A percentile compares a stretch with the other conserved stretches of the same genome.
Conservation (phyloP, 2,888 invertebrate species). For the Limulus polyphemus region DNA sequence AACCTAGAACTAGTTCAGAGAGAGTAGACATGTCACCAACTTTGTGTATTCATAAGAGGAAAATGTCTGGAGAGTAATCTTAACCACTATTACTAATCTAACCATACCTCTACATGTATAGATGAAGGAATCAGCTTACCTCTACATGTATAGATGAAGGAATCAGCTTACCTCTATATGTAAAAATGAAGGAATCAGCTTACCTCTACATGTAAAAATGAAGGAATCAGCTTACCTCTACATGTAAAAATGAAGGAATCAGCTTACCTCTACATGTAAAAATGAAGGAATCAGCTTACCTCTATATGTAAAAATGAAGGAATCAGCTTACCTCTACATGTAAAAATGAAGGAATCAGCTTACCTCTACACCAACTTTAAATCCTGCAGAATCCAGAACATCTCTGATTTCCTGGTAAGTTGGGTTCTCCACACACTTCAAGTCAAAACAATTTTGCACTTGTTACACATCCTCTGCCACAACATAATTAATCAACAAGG, state of each 20-base stretch:
- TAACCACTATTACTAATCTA: too few relatives aligned
- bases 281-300: too few relatives aligned
- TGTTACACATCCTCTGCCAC: too few relatives aligned
- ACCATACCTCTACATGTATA: too few relatives aligned
- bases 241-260: too few relatives aligned
- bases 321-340: background rate
- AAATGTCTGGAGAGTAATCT: too few relatives aligned
- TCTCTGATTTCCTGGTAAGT: conserved; percentile 89
- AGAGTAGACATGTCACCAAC: too few relatives aligned
- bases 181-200: background rate
- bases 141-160: too few relatives aligned
- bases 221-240: background rate
- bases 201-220: background rate
- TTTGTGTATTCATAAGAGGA: too few relatives aligned
- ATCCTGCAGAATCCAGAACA: conserved; percentile 67
- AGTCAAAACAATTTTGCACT: conserved; percentile 11
- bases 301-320: background rate
- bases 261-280: too few relatives aligned
- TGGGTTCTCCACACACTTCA: conserved; percentile 80
- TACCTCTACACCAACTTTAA: conserved; percentile 71
- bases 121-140: too few relatives aligned
- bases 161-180: background rate
- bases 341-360: conserved; percentile 5
- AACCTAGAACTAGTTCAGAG: too few relatives aligned
- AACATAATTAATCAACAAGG: background rate